Conservation (phyloP, 2,797 vertebrate species). For the Sphaeramia orbicularis region DNA sequence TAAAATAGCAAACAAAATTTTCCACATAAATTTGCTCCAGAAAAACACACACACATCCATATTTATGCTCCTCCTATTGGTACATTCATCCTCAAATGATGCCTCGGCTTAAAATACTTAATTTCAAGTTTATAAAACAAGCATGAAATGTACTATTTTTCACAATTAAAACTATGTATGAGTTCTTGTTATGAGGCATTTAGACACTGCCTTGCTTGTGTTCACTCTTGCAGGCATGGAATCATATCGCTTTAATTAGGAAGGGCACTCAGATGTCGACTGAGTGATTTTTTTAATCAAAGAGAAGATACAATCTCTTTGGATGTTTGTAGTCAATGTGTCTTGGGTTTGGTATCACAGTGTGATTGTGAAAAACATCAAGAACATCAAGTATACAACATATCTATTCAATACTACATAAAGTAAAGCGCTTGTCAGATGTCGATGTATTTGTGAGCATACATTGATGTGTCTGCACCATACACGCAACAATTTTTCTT, state of each 20-base stretch:
- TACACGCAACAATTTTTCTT: slow-evolving; percentile 73
- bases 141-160: neutral
- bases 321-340: slow-evolving; percentile 33
- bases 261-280: slow-evolving; percentile 28
- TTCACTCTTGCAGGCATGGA: slow-evolving; percentile 32
- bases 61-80: too few relatives aligned
- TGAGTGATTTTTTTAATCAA: slow-evolving; percentile 54
- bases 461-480: slow-evolving; percentile 71
- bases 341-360: slow-evolving; percentile 40
- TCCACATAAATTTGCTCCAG: too few relatives aligned
- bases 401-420: slow-evolving; percentile 51
- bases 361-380: slow-evolving; percentile 46
- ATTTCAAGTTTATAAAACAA: neutral
- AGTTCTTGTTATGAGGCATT: slow-evolving; percentile 14
- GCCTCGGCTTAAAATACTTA: neutral
- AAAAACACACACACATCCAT: too few relatives aligned
- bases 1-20: too few relatives aligned
- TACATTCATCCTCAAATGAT: neutral
- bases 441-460: slow-evolving; percentile 50
- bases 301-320: slow-evolving; percentile 45
- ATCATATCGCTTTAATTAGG: slow-evolving; percentile 51
- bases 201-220: slow-evolving; percentile 21
- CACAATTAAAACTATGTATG: neutral
- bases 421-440: slow-evolving; percentile 67
- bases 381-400: slow-evolving; percentile 51